Evolutionary conservation across 37 sponge, comb jelly and placozoan genomes (phyloP).

Genomic region (Corticium candelabrum): DNA sequence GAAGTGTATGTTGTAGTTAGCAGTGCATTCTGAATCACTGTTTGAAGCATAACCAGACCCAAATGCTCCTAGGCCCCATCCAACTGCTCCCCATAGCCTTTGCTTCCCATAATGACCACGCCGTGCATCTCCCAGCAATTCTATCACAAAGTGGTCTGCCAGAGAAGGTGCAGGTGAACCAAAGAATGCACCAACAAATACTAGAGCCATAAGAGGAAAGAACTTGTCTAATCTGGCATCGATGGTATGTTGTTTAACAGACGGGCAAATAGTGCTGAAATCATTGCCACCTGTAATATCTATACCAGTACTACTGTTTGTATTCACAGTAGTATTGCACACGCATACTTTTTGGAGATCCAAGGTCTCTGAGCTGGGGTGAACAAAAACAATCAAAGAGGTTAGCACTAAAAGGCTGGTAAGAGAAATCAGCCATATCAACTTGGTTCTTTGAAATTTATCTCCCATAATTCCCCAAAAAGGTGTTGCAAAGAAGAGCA

Average conservation of each 20-base stretch:
- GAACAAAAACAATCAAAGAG: neutral
- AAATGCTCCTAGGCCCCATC: neutral
- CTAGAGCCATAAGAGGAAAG: neutral
- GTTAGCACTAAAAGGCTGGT: neutral
- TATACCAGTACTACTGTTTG: neutral
- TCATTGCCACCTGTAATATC: neutral
- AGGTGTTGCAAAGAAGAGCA: neutral
- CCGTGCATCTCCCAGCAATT: neutral
- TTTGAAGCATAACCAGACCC: neutral
- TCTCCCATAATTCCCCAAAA: neutral
- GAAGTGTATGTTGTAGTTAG: neutral
- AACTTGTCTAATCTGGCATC: neutral
- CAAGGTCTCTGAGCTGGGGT: neutral
- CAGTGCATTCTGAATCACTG: neutral
- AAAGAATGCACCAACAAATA: neutral
- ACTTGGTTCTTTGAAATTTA: neutral
- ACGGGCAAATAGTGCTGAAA: neutral
- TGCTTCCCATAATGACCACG: neutral
- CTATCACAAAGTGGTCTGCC: neutral
- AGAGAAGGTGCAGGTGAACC: neutral
- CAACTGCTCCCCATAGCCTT: constrained; percentile 7
- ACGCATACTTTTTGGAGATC: neutral
- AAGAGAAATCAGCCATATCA: neutral
- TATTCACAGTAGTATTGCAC: neutral
- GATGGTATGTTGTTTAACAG: neutral